These are phyloP conservation scores for Chlorospingus semifuscus DNA, from an alignment of 2,797 vertebrate species.

Conservation along the genomic window DNA sequence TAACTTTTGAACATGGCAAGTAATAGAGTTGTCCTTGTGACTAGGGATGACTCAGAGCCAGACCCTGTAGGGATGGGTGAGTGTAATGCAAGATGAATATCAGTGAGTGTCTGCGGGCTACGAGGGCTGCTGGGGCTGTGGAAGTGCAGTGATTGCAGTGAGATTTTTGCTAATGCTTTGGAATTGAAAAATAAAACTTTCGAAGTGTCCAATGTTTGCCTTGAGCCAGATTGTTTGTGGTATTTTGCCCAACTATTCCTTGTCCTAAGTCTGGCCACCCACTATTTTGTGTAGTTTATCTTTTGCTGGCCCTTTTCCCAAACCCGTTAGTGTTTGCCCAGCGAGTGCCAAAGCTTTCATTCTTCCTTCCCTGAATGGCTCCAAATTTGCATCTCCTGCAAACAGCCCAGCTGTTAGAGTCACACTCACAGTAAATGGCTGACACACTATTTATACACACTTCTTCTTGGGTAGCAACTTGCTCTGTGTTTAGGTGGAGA, in stretches of 20 bases:
- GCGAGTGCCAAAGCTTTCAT: conserved; percentile 67
- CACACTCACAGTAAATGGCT: conserved; percentile 65
- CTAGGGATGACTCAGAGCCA: neutral
- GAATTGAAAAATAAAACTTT: conserved; percentile 6
- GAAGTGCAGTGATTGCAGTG: neutral
- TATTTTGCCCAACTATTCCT: conserved; percentile 42
- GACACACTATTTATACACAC: conserved; percentile 67
- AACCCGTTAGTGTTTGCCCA: conserved; percentile 62
- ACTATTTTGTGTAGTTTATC: conserved; percentile 61
- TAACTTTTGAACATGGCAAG: neutral
- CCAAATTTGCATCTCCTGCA: conserved; percentile 73
- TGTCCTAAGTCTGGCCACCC: conserved; percentile 46
- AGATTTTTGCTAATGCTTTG: neutral
- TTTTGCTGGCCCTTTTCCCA: conserved; percentile 69
- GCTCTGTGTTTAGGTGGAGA: neutral
- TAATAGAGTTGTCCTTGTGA: conserved; percentile 30
- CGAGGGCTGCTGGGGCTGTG: neutral
- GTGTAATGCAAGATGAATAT: neutral
- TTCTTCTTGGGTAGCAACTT: conserved; percentile 57
- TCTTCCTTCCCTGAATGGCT: conserved; percentile 67
- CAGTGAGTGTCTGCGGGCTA: neutral
- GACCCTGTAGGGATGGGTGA: neutral
- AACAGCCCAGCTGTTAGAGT: conserved; percentile 74
- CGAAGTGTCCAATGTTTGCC: conserved; percentile 2
- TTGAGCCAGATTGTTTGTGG: conserved; percentile 28